Conservation (phyloP, 2,888 invertebrate species). For the Microctonus aethiopoides region DNA sequence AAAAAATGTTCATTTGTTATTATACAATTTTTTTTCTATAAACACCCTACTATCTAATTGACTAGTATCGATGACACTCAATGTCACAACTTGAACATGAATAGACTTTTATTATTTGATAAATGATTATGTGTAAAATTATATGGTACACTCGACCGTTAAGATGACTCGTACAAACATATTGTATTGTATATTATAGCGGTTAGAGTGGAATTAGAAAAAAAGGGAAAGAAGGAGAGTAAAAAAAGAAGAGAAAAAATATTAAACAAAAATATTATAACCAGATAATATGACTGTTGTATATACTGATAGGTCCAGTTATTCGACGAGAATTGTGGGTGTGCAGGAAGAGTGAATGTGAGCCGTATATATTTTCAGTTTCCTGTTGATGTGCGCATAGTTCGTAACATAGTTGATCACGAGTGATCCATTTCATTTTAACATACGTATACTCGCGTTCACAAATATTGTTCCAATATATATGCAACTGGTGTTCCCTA, state of each 20-base stretch:
- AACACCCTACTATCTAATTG: not conserved
- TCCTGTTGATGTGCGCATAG: slow-evolving; percentile 11
- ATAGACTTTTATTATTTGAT: not conserved
- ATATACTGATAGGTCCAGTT: slow-evolving; percentile 20
- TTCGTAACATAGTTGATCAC: slow-evolving; percentile 8
- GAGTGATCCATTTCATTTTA: not conserved
- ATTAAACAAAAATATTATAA: not conserved
- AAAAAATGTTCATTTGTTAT: not conserved
- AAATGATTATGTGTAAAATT: not conserved
- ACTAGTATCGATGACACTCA: slow-evolving; percentile 5
- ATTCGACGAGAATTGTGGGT: slow-evolving; percentile 22
- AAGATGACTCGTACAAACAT: not conserved
- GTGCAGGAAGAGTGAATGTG: slow-evolving; percentile 3
- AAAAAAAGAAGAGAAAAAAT: not conserved
- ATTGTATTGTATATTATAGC: not conserved
- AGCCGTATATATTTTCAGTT: slow-evolving; percentile 24
- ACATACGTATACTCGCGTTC: not conserved
- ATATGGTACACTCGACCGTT: not conserved
- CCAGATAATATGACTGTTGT: not conserved
- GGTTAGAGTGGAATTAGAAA: no score
- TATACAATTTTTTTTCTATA: no score
- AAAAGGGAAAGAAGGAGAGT: not conserved
- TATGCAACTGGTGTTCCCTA: not conserved
- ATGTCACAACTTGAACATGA: slow-evolving; percentile 11
- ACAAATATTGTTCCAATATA: not conserved